A percentile compares a stretch with the other conserved stretches of the same genome.
These are phyloP conservation scores for Cheilosia grossa DNA, from an alignment of 2,888 invertebrate species.

Conservation along the genomic window DNA sequence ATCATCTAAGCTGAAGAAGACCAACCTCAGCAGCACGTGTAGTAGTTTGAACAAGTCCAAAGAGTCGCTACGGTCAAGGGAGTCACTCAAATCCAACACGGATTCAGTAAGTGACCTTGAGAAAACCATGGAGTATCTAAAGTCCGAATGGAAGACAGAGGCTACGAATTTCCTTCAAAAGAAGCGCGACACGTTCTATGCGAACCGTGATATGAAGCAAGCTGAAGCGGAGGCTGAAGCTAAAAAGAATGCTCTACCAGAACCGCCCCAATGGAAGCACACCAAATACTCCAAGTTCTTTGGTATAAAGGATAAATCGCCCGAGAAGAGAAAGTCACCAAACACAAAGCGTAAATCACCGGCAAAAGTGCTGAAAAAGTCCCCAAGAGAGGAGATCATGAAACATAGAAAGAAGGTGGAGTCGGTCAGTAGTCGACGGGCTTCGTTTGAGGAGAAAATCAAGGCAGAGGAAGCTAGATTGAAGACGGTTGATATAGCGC, in stretches of 20 bases:
- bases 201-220: constrained; percentile 74
- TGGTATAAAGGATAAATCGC: constrained; percentile 78
- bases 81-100: constrained; percentile 77
- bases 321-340: constrained; percentile 77
- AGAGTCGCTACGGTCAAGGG: constrained; percentile 77
- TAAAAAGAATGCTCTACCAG: constrained; percentile 61
- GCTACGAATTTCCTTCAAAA: constrained; percentile 82
- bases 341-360: constrained; percentile 64
- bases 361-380: constrained; percentile 58
- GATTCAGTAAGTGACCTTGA: constrained; percentile 81
- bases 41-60: constrained; percentile 80
- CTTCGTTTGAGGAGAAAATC: constrained; percentile 65
- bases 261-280: constrained; percentile 78
- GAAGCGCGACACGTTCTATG: constrained; percentile 80
- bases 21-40: constrained; percentile 80
- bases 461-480: constrained; percentile 49
- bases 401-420: constrained; percentile 60
- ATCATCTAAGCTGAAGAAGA: constrained; percentile 77
- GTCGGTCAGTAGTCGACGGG: constrained; percentile 57
- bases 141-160: constrained; percentile 81
- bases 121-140: constrained; percentile 82
- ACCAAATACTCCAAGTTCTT: constrained; percentile 81
- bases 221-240: constrained; percentile 59
- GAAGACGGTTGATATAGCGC: constrained; percentile 2
- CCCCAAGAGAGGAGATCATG: constrained; percentile 60